phyloP scores from a whole-genome alignment of 2,113 vertebrate genomes.

The Donacobius atricapilla region DNA sequence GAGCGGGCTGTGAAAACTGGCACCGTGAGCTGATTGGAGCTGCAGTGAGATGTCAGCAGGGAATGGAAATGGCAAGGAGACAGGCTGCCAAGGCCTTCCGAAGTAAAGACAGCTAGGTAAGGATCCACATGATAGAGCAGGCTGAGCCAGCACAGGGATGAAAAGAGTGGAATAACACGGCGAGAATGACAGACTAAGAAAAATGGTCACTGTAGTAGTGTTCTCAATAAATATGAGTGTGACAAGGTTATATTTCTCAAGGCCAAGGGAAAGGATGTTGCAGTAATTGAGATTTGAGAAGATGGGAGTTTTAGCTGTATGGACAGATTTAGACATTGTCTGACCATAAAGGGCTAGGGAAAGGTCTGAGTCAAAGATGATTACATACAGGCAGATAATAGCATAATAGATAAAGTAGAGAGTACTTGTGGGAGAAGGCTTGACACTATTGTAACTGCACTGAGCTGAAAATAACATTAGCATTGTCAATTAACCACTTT shows the following conservation, averaged over 20 bases:
- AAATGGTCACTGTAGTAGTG: background rate
- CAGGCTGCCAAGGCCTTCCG: background rate
- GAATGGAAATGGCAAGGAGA: background rate
- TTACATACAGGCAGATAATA: slow-evolving; percentile 19
- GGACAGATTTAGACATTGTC: background rate
- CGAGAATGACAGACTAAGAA: slow-evolving; percentile 26
- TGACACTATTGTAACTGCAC: background rate
- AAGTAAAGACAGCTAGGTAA: background rate
- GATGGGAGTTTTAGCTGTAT: background rate
- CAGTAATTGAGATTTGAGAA: slow-evolving; percentile 44
- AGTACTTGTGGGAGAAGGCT: slow-evolving; percentile 20
- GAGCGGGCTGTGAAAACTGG: background rate
- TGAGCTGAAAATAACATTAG: slow-evolving; percentile 47
- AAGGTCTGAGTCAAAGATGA: slow-evolving; percentile 54
- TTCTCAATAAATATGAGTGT: background rate
- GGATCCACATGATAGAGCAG: background rate
- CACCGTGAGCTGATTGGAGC: background rate
- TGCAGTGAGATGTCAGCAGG: background rate
- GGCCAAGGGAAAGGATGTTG: slow-evolving; percentile 26
- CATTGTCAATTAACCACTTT: slow-evolving; percentile 43
- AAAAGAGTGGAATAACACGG: background rate
- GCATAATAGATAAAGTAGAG: background rate
- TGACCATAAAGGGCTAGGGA: slow-evolving; percentile 3
- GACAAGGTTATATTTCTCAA: slow-evolving; percentile 48
- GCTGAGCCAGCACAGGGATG: background rate